These are phyloP conservation scores for Symphodus melops DNA, from an alignment of 2,113 vertebrate genomes.

Conservation along the genomic window DNA sequence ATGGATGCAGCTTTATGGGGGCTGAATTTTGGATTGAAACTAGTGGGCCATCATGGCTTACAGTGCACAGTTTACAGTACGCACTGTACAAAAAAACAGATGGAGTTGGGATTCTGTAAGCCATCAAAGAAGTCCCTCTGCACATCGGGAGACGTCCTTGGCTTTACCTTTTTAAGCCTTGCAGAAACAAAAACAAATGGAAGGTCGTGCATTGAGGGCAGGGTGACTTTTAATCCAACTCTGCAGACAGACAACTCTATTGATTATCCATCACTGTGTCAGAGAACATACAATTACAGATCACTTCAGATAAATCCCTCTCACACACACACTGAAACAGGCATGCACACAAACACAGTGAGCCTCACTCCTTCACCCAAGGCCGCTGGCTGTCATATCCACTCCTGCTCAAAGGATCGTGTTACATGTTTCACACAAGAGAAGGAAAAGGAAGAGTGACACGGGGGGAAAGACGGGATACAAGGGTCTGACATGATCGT, in stretches of 20 bases:
- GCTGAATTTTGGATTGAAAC: constrained; percentile 43
- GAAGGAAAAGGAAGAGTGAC: constrained; percentile 25
- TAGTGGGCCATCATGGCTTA: constrained; percentile 31
- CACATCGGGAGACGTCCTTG: constrained; percentile 18
- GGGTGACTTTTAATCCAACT: constrained; percentile 41
- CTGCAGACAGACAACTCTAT: constrained; percentile 62
- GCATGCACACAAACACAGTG: constrained; percentile 27
- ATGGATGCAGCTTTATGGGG: constrained; percentile 29
- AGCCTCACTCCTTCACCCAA: constrained; percentile 27
- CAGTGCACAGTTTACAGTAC: constrained; percentile 12
- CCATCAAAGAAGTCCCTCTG: constrained; percentile 4
- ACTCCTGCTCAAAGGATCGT: constrained; percentile 45
- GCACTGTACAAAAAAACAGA: constrained; percentile 15
- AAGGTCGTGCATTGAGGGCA: constrained; percentile 23
- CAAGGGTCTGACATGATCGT: constrained; percentile 32
- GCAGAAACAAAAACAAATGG: not conserved
- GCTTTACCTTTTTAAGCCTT: constrained; percentile 23
- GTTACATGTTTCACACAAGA: constrained; percentile 28
- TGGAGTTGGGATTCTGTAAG: constrained; percentile 30
- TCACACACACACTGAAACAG: constrained; percentile 21
- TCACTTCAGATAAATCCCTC: constrained; percentile 59
- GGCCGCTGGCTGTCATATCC: constrained; percentile 54
- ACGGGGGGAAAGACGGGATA: constrained; percentile 16
- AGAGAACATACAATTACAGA: constrained; percentile 66
- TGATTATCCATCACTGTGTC: constrained; percentile 64